phyloP scores from a whole-genome alignment of 1,140 invertebrate genomes.

The Pygmarrhopalites habei region DNA sequence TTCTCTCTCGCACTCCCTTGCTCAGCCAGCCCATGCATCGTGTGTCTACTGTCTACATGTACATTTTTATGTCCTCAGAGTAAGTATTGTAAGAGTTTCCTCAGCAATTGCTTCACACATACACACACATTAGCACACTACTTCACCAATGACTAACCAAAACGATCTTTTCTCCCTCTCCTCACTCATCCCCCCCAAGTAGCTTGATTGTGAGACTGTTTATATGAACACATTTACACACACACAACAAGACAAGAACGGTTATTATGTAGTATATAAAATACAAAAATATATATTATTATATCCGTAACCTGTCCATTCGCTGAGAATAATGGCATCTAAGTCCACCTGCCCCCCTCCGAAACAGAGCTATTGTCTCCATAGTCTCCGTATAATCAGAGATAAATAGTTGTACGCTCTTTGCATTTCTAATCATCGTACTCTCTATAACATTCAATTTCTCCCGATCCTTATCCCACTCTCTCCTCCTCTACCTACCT shows the following conservation, averaged over 20 bases:
- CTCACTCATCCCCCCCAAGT: not conserved
- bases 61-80: too few relatives aligned
- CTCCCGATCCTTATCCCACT: not conserved
- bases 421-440: slow-evolving; percentile 7
- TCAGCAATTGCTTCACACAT: not conserved
- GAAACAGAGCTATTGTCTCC: not conserved
- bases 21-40: too few relatives aligned
- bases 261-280: too few relatives aligned
- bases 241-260: not conserved
- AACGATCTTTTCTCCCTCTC: not conserved
- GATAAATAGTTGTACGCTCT: slow-evolving; percentile 1
- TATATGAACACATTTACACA: not conserved
- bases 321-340: not conserved
- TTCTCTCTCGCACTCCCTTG: not conserved
- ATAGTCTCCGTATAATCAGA: slow-evolving; percentile 4
- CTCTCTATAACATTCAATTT: too few relatives aligned
- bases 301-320: too few relatives aligned
- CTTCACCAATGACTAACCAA: slow-evolving; percentile 7
- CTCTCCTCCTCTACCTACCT: too few relatives aligned
- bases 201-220: too few relatives aligned
- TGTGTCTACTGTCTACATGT: too few relatives aligned
- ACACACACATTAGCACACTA: not conserved
- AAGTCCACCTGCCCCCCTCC: not conserved
- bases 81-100: not conserved
- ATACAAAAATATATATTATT: too few relatives aligned